Evolutionary conservation across 1,140 invertebrate genomes (phyloP).

Genomic region (Ridgeia piscesae): DNA sequence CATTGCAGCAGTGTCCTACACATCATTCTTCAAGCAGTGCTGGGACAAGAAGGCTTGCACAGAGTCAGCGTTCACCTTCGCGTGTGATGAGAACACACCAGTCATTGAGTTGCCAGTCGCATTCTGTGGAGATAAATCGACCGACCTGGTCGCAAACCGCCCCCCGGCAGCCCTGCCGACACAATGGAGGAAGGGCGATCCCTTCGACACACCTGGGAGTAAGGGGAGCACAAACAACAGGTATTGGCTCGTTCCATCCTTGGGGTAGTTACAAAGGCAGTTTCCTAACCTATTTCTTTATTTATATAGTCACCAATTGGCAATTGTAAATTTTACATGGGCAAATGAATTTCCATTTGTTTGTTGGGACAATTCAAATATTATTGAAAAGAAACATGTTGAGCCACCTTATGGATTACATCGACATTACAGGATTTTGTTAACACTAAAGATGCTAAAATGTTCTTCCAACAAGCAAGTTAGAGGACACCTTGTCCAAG

Average conservation of each 20-base stretch:
- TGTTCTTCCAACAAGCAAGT: neutral
- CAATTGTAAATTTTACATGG: neutral
- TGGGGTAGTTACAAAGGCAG: neutral
- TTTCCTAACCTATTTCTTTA: neutral
- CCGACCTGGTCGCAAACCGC: constrained; percentile 54
- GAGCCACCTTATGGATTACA: neutral
- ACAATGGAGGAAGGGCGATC: constrained; percentile 26
- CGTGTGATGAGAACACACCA: neutral
- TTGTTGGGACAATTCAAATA: neutral
- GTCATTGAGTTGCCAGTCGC: neutral
- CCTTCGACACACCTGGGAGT: constrained; percentile 35
- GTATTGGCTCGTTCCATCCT: neutral
- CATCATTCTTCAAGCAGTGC: constrained; percentile 84
- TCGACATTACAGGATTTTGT: neutral
- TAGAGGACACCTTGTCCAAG: no score
- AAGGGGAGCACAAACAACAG: neutral
- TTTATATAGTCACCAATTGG: neutral
- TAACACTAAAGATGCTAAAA: neutral
- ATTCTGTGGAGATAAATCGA: neutral
- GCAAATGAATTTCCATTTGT: neutral
- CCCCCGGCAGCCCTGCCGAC: constrained; percentile 68
- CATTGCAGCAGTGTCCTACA: constrained; percentile 84
- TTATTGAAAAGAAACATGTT: no score
- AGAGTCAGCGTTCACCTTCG: constrained; percentile 76
- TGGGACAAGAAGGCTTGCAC: constrained; percentile 95